Evolutionary conservation across 2,888 invertebrate genomes (phyloP), one percentile per base, ranked within the genome.

Genomic region (Alsophila aescularia): DNA sequence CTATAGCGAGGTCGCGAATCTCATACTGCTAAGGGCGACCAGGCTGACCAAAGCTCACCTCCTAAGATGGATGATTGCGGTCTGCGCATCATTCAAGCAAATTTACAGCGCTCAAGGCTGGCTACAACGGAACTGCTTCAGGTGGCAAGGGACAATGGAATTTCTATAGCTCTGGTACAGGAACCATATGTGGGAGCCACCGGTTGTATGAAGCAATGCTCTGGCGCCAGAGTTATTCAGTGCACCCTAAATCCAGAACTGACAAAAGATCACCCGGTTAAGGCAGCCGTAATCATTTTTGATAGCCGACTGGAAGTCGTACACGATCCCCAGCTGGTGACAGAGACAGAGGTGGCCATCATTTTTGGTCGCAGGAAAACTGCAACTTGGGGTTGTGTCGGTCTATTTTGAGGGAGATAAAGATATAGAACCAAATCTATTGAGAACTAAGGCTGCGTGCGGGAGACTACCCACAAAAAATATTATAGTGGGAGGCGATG

Each of bases 121-220:
- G 70, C 66, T 2, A 72, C 68, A 0, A 31, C 43, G 0, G 72
- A 74, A 34, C 47, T 70, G 0, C n/a, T 67, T 0, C 45, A 59
- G 10, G 58, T 16, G 7, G 70, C 24, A 2, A 14, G 7, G 27
- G 24, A 39, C 2, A 39, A 21, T 2, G 21, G 37, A n/a, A 8
- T 18, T 0, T 5, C 29, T 0, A 13, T 70, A 0, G 69, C 70
- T 4, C 42, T 73, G 0, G 52, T 73, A 0, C 73, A 75, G 18
- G 73, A 75, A 60, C 72, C 73, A 0, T 75, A 73, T 32, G 64
- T 67, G 2, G 73, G 71, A 0, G 32, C 18, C 0, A 42, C 8
- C 0, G 69, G 70, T 0, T 27, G 9, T 1, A 12, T 39, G 21
- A 39, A 39, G 12, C 13, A 7, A 12, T 5, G 2, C 13, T 13